Conservation (phyloP, 2,113 vertebrate species). For the Platysteira castanea region DNA sequence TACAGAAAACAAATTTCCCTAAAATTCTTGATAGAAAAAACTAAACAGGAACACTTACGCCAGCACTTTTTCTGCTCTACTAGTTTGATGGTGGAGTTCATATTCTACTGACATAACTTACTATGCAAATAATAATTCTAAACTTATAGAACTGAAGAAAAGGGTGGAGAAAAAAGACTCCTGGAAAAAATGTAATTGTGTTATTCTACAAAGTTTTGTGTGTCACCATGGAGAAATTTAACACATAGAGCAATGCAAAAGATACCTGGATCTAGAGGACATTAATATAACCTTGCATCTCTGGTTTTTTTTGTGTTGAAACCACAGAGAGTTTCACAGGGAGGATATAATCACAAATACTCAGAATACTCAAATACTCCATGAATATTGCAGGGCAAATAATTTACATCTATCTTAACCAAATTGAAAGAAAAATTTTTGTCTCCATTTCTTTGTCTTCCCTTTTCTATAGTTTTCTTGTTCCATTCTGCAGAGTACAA, state of each 20-base stretch:
- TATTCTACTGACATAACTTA: neutral
- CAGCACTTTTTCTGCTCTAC: neutral
- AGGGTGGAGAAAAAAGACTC: neutral
- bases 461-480: neutral
- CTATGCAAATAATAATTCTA: neutral
- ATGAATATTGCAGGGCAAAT: neutral
- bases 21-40: neutral
- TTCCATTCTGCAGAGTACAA: neutral
- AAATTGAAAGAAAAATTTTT: neutral
- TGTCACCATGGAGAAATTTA: neutral
- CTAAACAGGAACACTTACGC: neutral
- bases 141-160: neutral
- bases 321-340: neutral
- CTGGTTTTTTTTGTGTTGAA: neutral
- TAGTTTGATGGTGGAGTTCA: neutral
- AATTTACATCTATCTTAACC: neutral
- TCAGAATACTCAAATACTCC: too few species aligned
- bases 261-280: neutral
- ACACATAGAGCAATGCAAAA: neutral
- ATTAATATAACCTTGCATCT: neutral
- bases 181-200: neutral
- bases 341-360: neutral
- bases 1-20: neutral
- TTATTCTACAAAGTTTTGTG: neutral
- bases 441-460: neutral